These are phyloP conservation scores for Ditylenchus weischeri DNA, from an alignment of 2,888 invertebrate genomes.

Conservation along the genomic window DNA sequence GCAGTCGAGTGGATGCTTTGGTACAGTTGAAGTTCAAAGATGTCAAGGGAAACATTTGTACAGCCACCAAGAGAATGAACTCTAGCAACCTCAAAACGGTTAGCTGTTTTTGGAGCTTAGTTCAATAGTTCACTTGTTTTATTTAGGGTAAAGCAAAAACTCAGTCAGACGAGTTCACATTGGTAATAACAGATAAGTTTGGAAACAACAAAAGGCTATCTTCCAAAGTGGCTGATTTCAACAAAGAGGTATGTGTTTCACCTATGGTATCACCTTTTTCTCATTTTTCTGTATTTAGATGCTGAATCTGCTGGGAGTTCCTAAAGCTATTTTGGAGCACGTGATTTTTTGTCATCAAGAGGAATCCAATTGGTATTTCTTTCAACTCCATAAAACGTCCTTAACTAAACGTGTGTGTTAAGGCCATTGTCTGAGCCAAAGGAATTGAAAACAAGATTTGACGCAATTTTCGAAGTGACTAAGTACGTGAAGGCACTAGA, in stretches of 20 bases:
- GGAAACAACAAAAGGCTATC: constrained; percentile 38
- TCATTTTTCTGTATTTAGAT: constrained; percentile 35
- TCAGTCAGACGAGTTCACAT: constrained; percentile 49
- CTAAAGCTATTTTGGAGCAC: constrained; percentile 87
- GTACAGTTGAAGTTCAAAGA: constrained; percentile 66
- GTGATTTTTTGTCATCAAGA: constrained; percentile 99
- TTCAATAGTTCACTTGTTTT: not conserved
- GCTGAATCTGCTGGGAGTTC: constrained; percentile 75
- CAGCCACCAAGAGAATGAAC: constrained; percentile 62
- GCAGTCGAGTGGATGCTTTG: constrained; percentile 64
- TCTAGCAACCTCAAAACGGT: constrained; percentile 19
- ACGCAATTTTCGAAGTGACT: constrained; percentile 90
- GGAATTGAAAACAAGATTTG: constrained; percentile 88
- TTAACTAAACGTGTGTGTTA: constrained; percentile 27
- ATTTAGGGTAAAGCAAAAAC: constrained; percentile 30
- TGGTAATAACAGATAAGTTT: constrained; percentile 36
- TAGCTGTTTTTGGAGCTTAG: not conserved
- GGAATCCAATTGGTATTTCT: constrained; percentile 76
- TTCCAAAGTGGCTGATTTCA: constrained; percentile 50
- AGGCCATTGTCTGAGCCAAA: constrained; percentile 88
- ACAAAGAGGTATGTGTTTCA: constrained; percentile 45
- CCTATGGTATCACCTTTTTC: too few species aligned
- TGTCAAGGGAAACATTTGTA: constrained; percentile 67
- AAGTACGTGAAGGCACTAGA: constrained; percentile 80
- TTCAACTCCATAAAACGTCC: not conserved